These are phyloP conservation scores for Acholoe squamosa DNA, from an alignment of 2,888 invertebrate species.

Conservation along the genomic window DNA sequence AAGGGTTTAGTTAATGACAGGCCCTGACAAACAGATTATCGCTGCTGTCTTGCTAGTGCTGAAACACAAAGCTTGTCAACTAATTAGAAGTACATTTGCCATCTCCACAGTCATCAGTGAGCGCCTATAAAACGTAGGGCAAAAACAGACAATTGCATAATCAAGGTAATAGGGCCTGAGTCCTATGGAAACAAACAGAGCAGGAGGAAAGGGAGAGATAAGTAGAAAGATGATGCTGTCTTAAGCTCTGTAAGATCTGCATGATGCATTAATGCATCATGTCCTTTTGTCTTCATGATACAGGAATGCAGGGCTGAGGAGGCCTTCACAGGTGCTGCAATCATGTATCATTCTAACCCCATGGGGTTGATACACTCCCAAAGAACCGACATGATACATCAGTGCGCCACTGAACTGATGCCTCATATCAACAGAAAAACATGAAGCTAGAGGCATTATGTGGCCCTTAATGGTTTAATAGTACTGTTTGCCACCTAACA, in stretches of 20 bases:
- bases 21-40: conserved; percentile 20
- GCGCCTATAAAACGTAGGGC: background rate
- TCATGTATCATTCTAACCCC: too few relatives aligned
- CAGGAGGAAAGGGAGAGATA: background rate
- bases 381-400: too few relatives aligned
- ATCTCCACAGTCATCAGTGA: background rate
- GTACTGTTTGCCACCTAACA: background rate
- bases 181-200: background rate
- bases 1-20: conserved; percentile 58
- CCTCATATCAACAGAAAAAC: too few relatives aligned
- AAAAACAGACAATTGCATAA: conserved; percentile 28
- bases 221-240: background rate
- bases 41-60: background rate
- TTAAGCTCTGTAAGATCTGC: too few relatives aligned
- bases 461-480: too few relatives aligned
- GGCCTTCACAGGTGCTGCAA: too few relatives aligned
- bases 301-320: too few relatives aligned
- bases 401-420: too few relatives aligned
- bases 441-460: too few relatives aligned
- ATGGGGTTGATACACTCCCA: too few relatives aligned
- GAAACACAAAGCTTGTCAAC: conserved; percentile 39
- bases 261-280: too few relatives aligned
- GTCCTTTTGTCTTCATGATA: too few relatives aligned
- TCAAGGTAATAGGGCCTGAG: conserved; percentile 7
- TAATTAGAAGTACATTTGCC: conserved; percentile 59